phyloP scores from a whole-genome alignment of 2,113 vertebrate species.

The Sebastes schlegelii region DNA sequence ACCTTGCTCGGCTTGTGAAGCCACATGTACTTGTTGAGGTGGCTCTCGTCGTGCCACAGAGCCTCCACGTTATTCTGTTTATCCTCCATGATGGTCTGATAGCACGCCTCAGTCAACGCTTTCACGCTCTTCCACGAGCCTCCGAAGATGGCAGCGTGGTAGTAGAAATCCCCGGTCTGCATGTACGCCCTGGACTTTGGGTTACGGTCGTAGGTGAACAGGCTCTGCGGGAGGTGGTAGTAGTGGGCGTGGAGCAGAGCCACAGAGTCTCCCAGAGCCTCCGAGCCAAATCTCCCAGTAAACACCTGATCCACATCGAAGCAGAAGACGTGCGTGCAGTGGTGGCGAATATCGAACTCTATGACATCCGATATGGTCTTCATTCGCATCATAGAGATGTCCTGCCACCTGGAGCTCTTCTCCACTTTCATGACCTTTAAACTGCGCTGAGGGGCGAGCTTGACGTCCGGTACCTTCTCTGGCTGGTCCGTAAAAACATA shows the following conservation, averaged over 20 bases:
- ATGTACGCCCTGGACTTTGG: slow-evolving; percentile 78
- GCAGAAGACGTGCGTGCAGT: slow-evolving; percentile 80
- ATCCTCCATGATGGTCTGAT: slow-evolving; percentile 74
- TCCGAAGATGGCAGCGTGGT: slow-evolving; percentile 86
- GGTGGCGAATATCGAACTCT: slow-evolving; percentile 67
- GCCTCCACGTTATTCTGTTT: slow-evolving; percentile 82
- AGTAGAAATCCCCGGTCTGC: slow-evolving; percentile 82
- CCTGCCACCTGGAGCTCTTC: slow-evolving; percentile 82
- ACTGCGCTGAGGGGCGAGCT: slow-evolving; percentile 55
- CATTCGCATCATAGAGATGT: slow-evolving; percentile 87
- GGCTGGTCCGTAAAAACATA: slow-evolving; percentile 85
- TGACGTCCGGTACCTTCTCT: slow-evolving; percentile 64
- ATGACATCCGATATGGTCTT: slow-evolving; percentile 73
- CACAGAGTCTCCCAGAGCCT: slow-evolving; percentile 83
- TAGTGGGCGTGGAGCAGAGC: slow-evolving; percentile 84
- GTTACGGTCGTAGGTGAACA: slow-evolving; percentile 81
- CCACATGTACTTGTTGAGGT: slow-evolving; percentile 87
- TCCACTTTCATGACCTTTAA: slow-evolving; percentile 70
- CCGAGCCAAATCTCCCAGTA: slow-evolving; percentile 78
- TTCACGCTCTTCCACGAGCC: slow-evolving; percentile 79
- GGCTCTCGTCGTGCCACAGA: slow-evolving; percentile 88
- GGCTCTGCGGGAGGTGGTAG: slow-evolving; percentile 68
- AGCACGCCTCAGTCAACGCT: slow-evolving; percentile 74
- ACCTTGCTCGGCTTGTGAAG: slow-evolving; percentile 83
- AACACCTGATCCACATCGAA: slow-evolving; percentile 86